Base-by-base conservation (phyloP, 2,888 invertebrate genomes). In the Hirtodrosophila histrioides region DNA sequence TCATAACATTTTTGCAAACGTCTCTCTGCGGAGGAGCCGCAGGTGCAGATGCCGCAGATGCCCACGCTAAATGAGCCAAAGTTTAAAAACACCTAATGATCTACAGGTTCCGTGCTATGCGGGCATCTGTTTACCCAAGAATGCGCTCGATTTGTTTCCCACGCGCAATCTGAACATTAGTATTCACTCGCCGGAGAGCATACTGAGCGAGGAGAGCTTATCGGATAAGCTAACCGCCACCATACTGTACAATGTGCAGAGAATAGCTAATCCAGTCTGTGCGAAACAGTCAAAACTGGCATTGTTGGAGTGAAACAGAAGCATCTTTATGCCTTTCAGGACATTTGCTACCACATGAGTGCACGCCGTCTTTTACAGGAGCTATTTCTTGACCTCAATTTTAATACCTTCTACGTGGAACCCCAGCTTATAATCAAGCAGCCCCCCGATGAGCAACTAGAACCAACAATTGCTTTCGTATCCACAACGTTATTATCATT, bases 341-440 rank as follows among this genome's bases (percentile, higher is more conserved):
- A 97, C 89, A 93, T 96, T 63, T 99, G 99, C 41, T 98, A 97
- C 91, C 94, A 97, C 88, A 93, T 98, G 88, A 94, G 94, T 67
- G 95, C 97, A 3, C 93, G 98, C 9, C 94, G 97, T 57, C 97
- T 98, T 91, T 93, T 99, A 31, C 98, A 99, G 91, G 99, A 99
- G 91, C 93, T 99, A 36, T 99, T 99, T 92, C 93, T 97, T 50
- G 98, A 98, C 89, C 93, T 96, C 24, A 93, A 93, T 86, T 97
- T 96, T 89, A 95, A 95, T 48, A 93, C 93, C 72, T 94, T 95
- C 78, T 91, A 92, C 43, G 81, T 85, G 24, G 94, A 93, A 67
- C 93, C 94, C 0, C 88, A 91, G 45, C 92, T 92, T 3, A 91
- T 94, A 8, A 89, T 94, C 12, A 69, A 88, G 55, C 75, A 86